phyloP scores from a whole-genome alignment of 92 coral and sea anemone genomes.

The Actinernus sp. region DNA sequence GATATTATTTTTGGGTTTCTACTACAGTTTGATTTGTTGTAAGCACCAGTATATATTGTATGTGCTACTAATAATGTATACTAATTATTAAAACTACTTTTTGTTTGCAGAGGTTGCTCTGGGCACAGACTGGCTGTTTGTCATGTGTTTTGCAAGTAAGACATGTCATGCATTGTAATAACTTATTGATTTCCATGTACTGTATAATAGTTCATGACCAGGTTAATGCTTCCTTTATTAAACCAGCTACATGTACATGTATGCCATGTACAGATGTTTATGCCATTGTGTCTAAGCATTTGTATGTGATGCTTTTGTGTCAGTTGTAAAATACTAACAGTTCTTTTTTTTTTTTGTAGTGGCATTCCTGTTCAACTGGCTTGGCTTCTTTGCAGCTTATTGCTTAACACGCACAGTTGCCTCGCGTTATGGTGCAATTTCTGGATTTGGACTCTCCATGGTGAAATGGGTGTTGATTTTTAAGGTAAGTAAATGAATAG shows the following conservation, averaged over 20 bases:
- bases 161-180: neutral
- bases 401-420: constrained; percentile 94
- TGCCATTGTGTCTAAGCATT: too few species aligned
- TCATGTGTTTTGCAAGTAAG: constrained; percentile 89
- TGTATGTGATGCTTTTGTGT: neutral
- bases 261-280: too few species aligned
- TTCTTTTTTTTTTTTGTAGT: constrained; percentile 40
- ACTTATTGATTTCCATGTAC: neutral
- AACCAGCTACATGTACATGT: too few species aligned
- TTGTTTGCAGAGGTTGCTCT: constrained; percentile 67
- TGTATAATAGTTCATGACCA: too few species aligned
- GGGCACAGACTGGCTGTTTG: constrained; percentile 95
- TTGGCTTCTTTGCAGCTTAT: constrained; percentile 97
- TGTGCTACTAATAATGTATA: too few species aligned
- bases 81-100: too few species aligned
- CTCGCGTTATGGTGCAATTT: constrained; percentile 93
- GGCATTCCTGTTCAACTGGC: constrained; percentile 96
- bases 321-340: neutral
- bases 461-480: constrained; percentile 95
- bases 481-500: constrained; percentile 69
- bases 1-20: too few species aligned
- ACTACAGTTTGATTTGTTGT: too few species aligned
- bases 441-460: constrained; percentile 96
- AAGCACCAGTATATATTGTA: too few species aligned
- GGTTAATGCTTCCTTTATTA: too few species aligned